These are phyloP conservation scores for Erebia ligea DNA, from an alignment of 2,888 invertebrate genomes.

Conservation along the genomic window DNA sequence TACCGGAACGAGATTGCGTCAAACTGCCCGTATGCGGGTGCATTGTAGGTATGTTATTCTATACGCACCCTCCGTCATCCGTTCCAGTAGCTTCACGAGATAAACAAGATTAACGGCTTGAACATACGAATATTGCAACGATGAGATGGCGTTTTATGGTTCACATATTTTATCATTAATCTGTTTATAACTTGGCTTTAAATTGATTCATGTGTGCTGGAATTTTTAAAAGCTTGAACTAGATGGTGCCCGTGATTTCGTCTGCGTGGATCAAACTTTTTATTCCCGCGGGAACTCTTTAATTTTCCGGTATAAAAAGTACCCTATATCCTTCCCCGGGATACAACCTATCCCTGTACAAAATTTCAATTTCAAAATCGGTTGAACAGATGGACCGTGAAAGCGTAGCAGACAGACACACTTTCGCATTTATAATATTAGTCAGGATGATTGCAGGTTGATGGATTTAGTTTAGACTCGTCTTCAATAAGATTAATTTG, in stretches of 20 bases:
- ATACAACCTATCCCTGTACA: too few species aligned
- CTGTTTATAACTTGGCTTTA: background rate
- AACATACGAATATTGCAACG: constrained; percentile 46
- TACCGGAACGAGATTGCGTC: constrained; percentile 47
- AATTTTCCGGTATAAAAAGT: too few species aligned
- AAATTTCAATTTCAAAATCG: too few species aligned
- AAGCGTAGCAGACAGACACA: too few species aligned
- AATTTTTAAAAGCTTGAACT: too few species aligned
- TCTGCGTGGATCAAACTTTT: too few species aligned
- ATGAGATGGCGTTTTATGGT: constrained; percentile 31
- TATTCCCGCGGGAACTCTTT: too few species aligned
- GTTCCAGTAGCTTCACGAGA: constrained; percentile 52
- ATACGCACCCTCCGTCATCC: constrained; percentile 48
- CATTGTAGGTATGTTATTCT: constrained; percentile 65
- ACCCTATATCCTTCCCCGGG: too few species aligned
- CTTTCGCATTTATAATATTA: too few species aligned
- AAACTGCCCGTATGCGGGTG: constrained; percentile 64
- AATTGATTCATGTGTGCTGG: background rate
- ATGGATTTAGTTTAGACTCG: background rate
- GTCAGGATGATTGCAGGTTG: background rate
- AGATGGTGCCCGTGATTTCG: too few species aligned
- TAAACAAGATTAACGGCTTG: constrained; percentile 64
- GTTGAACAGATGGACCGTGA: too few species aligned
- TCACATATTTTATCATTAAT: background rate
- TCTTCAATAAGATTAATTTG: background rate